Percentiles rank a stretch among this genome's conserved stretches.
phyloP scores from a whole-genome alignment of 1,140 invertebrate genomes.

The Polypedilum vanderplanki region DNA sequence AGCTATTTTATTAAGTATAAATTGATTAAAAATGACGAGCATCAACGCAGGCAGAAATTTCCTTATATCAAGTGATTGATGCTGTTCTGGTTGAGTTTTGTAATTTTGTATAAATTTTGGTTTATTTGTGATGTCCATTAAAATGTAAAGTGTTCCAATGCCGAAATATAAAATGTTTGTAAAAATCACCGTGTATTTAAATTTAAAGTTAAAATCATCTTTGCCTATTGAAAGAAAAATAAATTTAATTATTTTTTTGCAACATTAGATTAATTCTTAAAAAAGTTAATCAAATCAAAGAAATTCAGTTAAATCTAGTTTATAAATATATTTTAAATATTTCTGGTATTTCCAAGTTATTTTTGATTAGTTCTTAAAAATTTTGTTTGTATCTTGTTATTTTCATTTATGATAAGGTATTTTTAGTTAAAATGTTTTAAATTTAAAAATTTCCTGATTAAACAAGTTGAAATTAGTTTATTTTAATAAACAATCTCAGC shows the following conservation, averaged over 20 bases:
- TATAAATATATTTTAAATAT: no score
- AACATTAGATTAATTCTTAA: no score
- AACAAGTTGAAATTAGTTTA: no score
- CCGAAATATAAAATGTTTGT: conserved; percentile 64
- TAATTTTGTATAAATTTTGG: conserved; percentile 61
- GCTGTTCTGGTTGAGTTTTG: conserved; percentile 73
- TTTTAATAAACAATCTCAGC: no score
- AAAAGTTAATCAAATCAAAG: no score
- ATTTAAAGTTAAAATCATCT: background rate
- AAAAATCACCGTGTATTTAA: conserved; percentile 33
- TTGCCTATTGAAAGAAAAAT: background rate
- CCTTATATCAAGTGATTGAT: conserved; percentile 59
- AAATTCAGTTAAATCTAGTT: no score
- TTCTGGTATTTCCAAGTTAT: background rate
- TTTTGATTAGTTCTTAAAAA: background rate
- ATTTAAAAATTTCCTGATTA: no score
- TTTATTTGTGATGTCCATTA: conserved; percentile 57
- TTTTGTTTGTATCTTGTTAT: background rate
- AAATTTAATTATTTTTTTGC: background rate
- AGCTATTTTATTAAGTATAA: conserved; percentile 42
- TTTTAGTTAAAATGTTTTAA: no score
- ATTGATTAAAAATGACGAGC: conserved; percentile 70
- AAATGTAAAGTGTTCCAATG: conserved; percentile 61
- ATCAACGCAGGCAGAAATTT: conserved; percentile 55
- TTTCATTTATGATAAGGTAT: background rate